Evolutionary conservation across 2,113 vertebrate species (phyloP).

Genomic region (Azemiops feae): DNA sequence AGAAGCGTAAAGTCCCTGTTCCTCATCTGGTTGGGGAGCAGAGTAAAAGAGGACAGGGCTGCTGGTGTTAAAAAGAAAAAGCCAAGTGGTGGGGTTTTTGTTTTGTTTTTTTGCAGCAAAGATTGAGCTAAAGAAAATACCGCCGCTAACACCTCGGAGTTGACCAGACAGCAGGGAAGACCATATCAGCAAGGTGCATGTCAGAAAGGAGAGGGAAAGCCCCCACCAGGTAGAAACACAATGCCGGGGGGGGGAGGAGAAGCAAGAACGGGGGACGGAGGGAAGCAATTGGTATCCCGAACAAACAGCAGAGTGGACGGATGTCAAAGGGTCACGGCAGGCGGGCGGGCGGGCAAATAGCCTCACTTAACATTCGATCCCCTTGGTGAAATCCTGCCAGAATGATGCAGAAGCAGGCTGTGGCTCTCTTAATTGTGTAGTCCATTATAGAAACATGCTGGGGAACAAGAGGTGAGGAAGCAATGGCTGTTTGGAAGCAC

Average conservation of each 20-base stretch:
- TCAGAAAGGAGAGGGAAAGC: background rate
- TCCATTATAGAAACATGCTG: background rate
- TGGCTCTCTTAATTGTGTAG: conserved; percentile 1
- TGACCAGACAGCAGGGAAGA: conserved; percentile 20
- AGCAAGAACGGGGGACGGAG: background rate
- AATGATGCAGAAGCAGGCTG: background rate
- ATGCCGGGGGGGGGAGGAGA: background rate
- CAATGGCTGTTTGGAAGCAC: background rate
- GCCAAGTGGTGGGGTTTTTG: background rate
- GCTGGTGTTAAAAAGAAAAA: too few relatives aligned
- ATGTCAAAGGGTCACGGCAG: background rate
- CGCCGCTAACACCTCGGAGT: conserved; percentile 36
- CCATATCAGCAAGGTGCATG: background rate
- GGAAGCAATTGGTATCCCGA: background rate
- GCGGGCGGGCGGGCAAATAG: background rate
- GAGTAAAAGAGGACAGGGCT: too few relatives aligned
- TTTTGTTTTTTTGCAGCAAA: conserved; percentile 11
- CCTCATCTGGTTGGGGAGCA: background rate
- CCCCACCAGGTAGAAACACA: background rate
- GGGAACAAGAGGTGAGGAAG: background rate
- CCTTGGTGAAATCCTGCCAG: conserved; percentile 8
- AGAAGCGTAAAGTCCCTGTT: conserved; percentile 30
- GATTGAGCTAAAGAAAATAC: conserved; percentile 38
- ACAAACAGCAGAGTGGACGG: background rate
- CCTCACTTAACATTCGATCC: fast-evolving